Percentiles rank a stretch among this genome's conserved stretches.
Evolutionary conservation across 2,888 invertebrate genomes (phyloP).

Genomic region (Acronicta psi): DNA sequence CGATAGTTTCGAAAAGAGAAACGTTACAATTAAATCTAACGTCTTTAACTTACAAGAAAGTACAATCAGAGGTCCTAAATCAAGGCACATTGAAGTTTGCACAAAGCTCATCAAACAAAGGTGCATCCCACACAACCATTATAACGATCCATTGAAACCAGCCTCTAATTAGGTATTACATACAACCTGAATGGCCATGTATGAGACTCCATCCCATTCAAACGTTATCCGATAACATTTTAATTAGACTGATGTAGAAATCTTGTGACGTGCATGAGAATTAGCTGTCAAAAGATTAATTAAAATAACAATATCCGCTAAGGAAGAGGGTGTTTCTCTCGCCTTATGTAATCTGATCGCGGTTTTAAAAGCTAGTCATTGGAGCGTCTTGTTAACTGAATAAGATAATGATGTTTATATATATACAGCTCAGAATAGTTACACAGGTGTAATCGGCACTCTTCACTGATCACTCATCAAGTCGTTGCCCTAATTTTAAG

Average conservation of each 20-base stretch:
- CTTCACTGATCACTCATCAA: too few relatives aligned
- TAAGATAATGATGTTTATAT: too few relatives aligned
- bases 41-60: slow-evolving; percentile 20
- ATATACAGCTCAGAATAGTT: too few relatives aligned
- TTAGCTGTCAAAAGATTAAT: slow-evolving; percentile 62
- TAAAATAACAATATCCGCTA: slow-evolving; percentile 53
- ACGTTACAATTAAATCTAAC: slow-evolving; percentile 13
- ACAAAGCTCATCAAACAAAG: slow-evolving; percentile 57
- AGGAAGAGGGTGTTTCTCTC: slow-evolving; percentile 33
- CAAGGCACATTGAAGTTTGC: slow-evolving; percentile 49
- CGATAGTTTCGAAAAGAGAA: slow-evolving; percentile 29
- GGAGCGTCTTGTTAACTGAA: slow-evolving; percentile 19
- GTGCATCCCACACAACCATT: slow-evolving; percentile 68
- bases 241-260: slow-evolving; percentile 73
- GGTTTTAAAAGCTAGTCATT: slow-evolving; percentile 14
- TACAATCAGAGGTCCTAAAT: slow-evolving; percentile 37
- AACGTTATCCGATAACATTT: slow-evolving; percentile 76
- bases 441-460: too few relatives aligned
- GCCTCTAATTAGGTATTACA: slow-evolving; percentile 78
- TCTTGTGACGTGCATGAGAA: slow-evolving; percentile 60
- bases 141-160: slow-evolving; percentile 80
- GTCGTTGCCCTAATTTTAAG: too few relatives aligned
- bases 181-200: slow-evolving; percentile 70
- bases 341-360: slow-evolving; percentile 40
- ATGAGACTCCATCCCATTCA: slow-evolving; percentile 79